A percentile compares a stretch with the other conserved stretches of the same genome.
phyloP scores from a whole-genome alignment of 2,888 invertebrate species.

The Falcaria lacertinaria region DNA sequence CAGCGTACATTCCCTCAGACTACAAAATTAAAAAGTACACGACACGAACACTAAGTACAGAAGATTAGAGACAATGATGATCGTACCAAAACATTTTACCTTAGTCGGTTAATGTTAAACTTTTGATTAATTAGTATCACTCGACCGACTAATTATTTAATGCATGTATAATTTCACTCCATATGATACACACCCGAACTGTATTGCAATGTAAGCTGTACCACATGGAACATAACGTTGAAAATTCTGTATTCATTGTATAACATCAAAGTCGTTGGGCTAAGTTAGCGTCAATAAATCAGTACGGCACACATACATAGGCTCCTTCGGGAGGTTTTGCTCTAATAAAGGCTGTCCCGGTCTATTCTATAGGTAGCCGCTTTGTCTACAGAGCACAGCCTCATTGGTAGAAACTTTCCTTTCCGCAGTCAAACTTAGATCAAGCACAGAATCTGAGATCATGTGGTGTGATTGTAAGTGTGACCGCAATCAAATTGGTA shows the following conservation, averaged over 20 bases:
- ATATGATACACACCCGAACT: not conserved
- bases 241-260: not conserved
- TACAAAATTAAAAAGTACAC: not conserved
- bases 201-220: not conserved
- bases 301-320: slow-evolving; percentile 31
- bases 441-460: slow-evolving; percentile 50
- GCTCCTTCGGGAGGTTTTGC: slow-evolving; percentile 36
- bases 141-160: not conserved
- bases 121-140: not conserved
- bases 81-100: not conserved
- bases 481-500: slow-evolving; percentile 34
- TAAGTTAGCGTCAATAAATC: slow-evolving; percentile 41
- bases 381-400: slow-evolving; percentile 53
- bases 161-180: not conserved
- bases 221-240: not conserved
- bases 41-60: not conserved
- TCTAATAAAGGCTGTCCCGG: slow-evolving; percentile 53
- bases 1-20: not conserved
- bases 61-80: no score
- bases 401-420: slow-evolving; percentile 71
- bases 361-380: slow-evolving; percentile 54
- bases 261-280: slow-evolving; percentile 1
- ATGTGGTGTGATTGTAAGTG: slow-evolving; percentile 23
- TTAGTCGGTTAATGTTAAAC: not conserved
- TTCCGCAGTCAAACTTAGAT: slow-evolving; percentile 74